Evolutionary conservation across 2,888 invertebrate genomes (phyloP), one percentile per base, ranked within the genome.

Genomic region (Leptothorax acervorum): DNA sequence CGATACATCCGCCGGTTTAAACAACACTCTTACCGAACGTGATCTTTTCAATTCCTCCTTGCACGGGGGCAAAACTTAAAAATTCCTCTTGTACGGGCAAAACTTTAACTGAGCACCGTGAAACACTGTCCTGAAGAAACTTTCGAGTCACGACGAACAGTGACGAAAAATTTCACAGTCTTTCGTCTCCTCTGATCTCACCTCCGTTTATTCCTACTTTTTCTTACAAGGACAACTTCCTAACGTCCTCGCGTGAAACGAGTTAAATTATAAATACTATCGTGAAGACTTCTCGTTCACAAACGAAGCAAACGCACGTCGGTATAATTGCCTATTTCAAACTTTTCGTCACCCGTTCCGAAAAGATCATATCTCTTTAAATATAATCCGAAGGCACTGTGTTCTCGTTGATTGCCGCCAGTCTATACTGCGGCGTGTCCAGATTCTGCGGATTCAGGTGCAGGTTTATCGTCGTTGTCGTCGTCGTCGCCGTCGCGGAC

Each of bases 341-440:
- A 62, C 51, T 51, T 60, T 28, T 55, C n/a, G 18, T 65, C 71
- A 62, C 2, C 1, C 3, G 23, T 57, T n/a, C 11, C 35, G 18
- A 45, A 63, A 23, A 9, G n/a, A 45, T 28, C 6, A 23, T 53
- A 23, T 53, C 9, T n/a, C n/a, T 78, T 92, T 92, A 95, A 89
- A 95, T 95, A 86, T 95, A 95, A 86, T 95, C 95, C 87, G 94
- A 95, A 18, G 94, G 93, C 68, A 93, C 93, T 35, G 93, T 90
- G 35, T 89, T 92, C 86, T 95, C 95, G 90, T 94, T 94, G 75
- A 95, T 95, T n/a, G 95, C 94, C 11, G 94, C 93, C 51, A 95
- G 90, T 85, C 94, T 91, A 87, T 94, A 95, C 74, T 93, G 93
- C 71, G 90, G 90, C 23, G 88, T 83, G 62, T 93, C 93, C 63